Conservation (phyloP, 1,140 invertebrate genomes). For the Drosophila parvula region DNA sequence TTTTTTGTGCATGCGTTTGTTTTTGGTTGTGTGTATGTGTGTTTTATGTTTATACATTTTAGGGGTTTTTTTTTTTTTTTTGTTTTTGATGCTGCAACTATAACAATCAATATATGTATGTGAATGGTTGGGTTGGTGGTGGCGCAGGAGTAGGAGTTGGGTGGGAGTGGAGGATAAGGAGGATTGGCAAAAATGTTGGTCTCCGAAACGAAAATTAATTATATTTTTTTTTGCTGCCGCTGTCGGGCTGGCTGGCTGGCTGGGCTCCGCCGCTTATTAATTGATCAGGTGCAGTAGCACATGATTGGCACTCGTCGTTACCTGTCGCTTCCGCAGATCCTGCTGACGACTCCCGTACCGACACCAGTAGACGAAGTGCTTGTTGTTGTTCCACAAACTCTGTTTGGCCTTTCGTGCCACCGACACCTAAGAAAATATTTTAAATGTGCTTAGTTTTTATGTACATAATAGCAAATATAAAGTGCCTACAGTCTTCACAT, state of each 20-base stretch:
- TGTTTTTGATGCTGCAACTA: slow-evolving; percentile 53
- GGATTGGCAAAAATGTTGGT: slow-evolving; percentile 26
- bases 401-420: slow-evolving; percentile 82
- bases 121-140: background rate
- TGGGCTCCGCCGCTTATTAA: slow-evolving; percentile 58
- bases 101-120: slow-evolving; percentile 51
- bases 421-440: slow-evolving; percentile 55
- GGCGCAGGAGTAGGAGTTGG: slow-evolving; percentile 2
- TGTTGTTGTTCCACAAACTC: slow-evolving; percentile 87
- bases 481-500: background rate
- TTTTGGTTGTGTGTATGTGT: slow-evolving; percentile 29
- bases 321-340: slow-evolving; percentile 87
- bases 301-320: slow-evolving; percentile 84
- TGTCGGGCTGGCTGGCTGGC: slow-evolving; percentile 2
- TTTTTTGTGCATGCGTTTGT: slow-evolving; percentile 33
- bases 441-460: background rate
- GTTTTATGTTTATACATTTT: slow-evolving; percentile 24
- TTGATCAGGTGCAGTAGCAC: slow-evolving; percentile 77
- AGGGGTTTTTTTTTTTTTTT: slow-evolving; percentile 9
- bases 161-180: background rate
- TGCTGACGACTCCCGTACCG: slow-evolving; percentile 87
- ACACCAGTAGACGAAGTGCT: slow-evolving; percentile 89
- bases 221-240: background rate
- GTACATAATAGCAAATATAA: background rate
- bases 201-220: slow-evolving; percentile 18